Evolutionary conservation across 2,888 invertebrate genomes (phyloP), one percentile per base, ranked within the genome.

Genomic region (Camponotus fellah): DNA sequence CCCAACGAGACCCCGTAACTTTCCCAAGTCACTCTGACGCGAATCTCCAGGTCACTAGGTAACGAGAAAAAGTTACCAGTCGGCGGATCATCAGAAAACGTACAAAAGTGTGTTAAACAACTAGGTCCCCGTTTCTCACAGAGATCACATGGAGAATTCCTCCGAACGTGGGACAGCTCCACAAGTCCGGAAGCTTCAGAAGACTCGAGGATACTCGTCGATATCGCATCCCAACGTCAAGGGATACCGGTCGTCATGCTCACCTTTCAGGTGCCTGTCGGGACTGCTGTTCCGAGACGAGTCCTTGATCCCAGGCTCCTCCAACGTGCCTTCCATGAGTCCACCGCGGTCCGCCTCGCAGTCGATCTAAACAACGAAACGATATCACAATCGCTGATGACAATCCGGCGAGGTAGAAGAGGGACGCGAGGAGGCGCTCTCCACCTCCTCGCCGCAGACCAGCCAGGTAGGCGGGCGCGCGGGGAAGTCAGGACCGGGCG

Each of bases 271-370:
- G 85, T 90, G 85, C 66, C 90, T 91, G 82, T 91, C 92, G 81
- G 92, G 87, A 90, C 91, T 92, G 82, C 91, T 92, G 83, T 92
- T 91, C 87, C 91, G 92, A 84, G 92, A 90, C 79, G 93, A 93
- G 92, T 94, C 95, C 92, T 94, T 94, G 93, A 93, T 93, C 93
- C 93, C 89, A 84, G 92, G 89, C 83, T 94, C 94, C 92, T 94
- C 94, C 91, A 93, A 92, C 83, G 94, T 92, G 92, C 93, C 94
- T 93, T 94, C 94, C 95, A 95, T 95, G 94, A 92, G 92, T 91
- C 92, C 92, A 92, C 91, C 91, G 87, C 91, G 88, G 86, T 86
- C 91, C 91, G 87, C 91, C 87, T 88, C 86, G 86, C 85, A 82
- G 88, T 88, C 83, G 85, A 89, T 90, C 90, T 91, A 90, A 89